Evolutionary conservation across 35 echinoderm and acorn worm genomes (phyloP).

Genomic region (Heliocidaris erythrogramma): DNA sequence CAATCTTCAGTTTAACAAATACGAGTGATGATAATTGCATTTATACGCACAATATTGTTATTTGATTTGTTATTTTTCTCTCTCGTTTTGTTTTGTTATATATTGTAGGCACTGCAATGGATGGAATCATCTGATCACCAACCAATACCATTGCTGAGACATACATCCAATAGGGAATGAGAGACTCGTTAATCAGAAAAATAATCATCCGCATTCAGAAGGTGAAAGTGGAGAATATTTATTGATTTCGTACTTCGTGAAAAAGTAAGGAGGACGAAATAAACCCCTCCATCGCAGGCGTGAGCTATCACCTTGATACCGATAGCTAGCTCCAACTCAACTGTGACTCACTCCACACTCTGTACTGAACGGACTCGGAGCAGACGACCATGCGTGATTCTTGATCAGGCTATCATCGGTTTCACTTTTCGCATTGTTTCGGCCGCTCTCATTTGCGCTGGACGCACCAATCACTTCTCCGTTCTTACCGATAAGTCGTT

Average conservation of each 20-base stretch:
- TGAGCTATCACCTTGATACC: neutral
- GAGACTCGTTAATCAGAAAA: too few species aligned
- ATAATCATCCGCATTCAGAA: too few species aligned
- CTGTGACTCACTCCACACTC: neutral
- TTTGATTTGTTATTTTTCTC: neutral
- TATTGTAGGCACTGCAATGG: neutral
- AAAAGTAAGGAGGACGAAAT: neutral
- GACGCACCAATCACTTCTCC: neutral
- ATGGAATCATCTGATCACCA: neutral
- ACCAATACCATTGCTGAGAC: too few species aligned
- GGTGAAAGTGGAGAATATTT: too few species aligned
- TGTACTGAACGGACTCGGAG: neutral
- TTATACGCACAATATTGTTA: neutral
- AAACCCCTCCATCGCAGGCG: neutral
- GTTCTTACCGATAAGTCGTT: neutral
- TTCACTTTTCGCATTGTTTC: neutral
- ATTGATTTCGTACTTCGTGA: neutral
- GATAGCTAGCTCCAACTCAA: neutral
- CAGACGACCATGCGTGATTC: neutral
- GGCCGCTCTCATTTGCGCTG: neutral
- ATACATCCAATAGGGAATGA: too few species aligned
- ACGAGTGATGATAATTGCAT: too few species aligned
- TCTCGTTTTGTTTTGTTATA: neutral
- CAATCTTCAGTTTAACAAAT: too few species aligned
- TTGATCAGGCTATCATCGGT: neutral